Conservation (phyloP, 2,113 vertebrate species). For the Porphyrio hochstetteri region DNA sequence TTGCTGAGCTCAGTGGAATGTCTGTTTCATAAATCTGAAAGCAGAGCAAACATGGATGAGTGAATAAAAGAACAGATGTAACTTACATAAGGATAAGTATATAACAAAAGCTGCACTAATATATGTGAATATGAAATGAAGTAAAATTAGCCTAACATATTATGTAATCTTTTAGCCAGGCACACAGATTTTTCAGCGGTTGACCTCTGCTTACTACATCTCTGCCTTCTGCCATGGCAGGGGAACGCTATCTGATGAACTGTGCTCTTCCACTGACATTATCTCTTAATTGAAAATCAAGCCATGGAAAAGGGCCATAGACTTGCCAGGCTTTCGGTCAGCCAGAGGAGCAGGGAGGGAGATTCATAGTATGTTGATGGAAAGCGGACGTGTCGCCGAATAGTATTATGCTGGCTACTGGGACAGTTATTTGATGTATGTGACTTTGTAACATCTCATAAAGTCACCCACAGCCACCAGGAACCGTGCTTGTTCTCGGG, state of each 20-base stretch:
- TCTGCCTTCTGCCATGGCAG: neutral
- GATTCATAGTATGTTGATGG: neutral
- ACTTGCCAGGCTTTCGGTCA: neutral
- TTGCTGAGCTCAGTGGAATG: slow-evolving; percentile 66
- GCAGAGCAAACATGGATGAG: slow-evolving; percentile 62
- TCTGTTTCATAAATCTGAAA: slow-evolving; percentile 68
- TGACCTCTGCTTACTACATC: slow-evolving; percentile 11
- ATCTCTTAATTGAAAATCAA: slow-evolving; percentile 57
- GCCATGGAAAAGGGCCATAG: slow-evolving; percentile 9
- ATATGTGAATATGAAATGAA: slow-evolving; percentile 53
- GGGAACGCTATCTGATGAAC: neutral
- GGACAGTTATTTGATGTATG: neutral
- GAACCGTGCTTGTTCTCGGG: neutral
- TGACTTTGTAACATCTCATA: neutral
- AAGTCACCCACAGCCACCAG: neutral
- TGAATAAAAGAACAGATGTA: slow-evolving; percentile 69
- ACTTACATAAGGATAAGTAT: slow-evolving; percentile 58
- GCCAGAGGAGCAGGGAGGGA: neutral
- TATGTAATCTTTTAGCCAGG: slow-evolving; percentile 6
- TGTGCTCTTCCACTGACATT: slow-evolving; percentile 19
- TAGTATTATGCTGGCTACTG: neutral
- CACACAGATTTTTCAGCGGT: neutral
- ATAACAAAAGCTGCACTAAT: slow-evolving; percentile 45
- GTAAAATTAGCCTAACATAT: slow-evolving; percentile 31
- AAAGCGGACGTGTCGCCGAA: neutral